Percentiles rank a stretch among this genome's conserved stretches.
phyloP scores from a whole-genome alignment of 2,888 invertebrate genomes.

The Brenthis ino region DNA sequence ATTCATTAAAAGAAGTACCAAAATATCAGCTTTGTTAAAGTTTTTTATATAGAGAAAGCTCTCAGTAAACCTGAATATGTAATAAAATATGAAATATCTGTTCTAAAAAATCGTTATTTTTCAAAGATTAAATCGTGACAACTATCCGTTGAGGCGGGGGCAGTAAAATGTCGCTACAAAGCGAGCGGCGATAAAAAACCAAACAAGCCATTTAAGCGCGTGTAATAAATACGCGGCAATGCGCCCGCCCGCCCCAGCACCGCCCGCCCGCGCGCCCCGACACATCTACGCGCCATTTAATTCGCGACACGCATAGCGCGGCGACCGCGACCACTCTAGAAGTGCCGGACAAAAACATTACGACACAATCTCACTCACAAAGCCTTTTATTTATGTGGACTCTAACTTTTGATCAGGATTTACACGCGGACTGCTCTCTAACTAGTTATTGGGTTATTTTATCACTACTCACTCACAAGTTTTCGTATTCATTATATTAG shows the following conservation, averaged over 20 bases:
- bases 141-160: not conserved
- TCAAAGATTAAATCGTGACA: not conserved
- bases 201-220: not conserved
- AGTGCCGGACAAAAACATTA: slow-evolving; percentile 12
- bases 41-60: too few species aligned
- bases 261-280: not conserved
- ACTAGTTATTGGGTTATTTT: too few species aligned
- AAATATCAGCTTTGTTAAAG: too few species aligned
- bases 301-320: slow-evolving; percentile 15
- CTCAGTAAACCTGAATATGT: too few species aligned
- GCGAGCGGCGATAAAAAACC: slow-evolving; percentile 7
- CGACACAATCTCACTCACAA: slow-evolving; percentile 10
- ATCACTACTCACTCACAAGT: too few species aligned
- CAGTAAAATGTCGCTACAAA: not conserved
- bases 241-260: not conserved
- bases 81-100: too few species aligned
- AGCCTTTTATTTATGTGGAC: slow-evolving; percentile 21
- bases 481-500: too few species aligned
- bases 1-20: too few species aligned
- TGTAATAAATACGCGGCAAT: slow-evolving; percentile 15
- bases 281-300: slow-evolving; percentile 22
- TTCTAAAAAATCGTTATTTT: too few species aligned
- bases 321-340: not conserved
- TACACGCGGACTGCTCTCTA: not conserved
- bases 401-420: not conserved